These are phyloP conservation scores for Abscondita cerata DNA, from an alignment of 2,888 invertebrate genomes.

Conservation along the genomic window DNA sequence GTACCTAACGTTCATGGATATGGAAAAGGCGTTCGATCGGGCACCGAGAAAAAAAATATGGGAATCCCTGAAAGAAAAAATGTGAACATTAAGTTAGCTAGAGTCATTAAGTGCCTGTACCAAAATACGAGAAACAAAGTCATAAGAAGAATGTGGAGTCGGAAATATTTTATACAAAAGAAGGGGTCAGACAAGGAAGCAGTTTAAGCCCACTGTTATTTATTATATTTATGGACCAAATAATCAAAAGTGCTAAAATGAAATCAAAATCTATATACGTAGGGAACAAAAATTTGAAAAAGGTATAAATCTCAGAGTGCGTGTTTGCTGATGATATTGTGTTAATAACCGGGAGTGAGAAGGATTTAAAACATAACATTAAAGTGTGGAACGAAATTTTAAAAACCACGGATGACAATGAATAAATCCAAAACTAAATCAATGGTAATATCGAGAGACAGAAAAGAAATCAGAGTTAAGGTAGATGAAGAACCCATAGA, in stretches of 20 bases:
- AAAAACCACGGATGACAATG: neutral
- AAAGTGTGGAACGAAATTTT: constrained; percentile 1
- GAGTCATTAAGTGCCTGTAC: constrained; percentile 18
- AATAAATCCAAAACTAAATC: no score
- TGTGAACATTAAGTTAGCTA: constrained; percentile 17
- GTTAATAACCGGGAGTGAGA: neutral
- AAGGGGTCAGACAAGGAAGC: constrained; percentile 21
- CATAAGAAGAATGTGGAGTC: constrained; percentile 17
- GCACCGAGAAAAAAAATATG: constrained; percentile 21
- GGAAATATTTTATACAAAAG: constrained; percentile 13
- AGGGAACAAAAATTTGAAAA: neutral
- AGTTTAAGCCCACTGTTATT: constrained; percentile 17
- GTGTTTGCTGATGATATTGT: constrained; percentile 9
- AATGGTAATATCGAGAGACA: no score
- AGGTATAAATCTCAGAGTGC: constrained; percentile 9
- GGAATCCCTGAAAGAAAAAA: constrained; percentile 18
- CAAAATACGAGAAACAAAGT: neutral
- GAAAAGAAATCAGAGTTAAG: no score
- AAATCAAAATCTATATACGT: neutral
- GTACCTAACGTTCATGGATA: constrained; percentile 26
- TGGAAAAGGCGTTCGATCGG: constrained; percentile 33
- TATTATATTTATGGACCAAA: constrained; percentile 7
- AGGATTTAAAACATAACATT: neutral
- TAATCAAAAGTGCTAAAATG: constrained; percentile 1
- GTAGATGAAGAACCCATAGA: no score